These are phyloP conservation scores for Galeopterus variegatus DNA, from an alignment of 2,113 vertebrate genomes.

Conservation along the genomic window DNA sequence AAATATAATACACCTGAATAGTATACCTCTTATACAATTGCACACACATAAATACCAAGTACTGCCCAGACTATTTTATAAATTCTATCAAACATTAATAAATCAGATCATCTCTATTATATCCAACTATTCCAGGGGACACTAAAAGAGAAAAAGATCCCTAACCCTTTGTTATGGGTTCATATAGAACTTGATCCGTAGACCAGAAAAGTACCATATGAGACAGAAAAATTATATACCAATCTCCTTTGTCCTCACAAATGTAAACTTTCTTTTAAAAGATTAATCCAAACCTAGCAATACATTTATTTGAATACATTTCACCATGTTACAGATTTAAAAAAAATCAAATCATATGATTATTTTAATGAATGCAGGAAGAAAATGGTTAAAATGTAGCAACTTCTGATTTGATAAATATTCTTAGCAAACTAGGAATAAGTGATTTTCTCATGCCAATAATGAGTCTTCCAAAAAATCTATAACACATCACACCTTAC, in stretches of 20 bases:
- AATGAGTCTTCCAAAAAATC: not conserved
- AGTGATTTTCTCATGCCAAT: not conserved
- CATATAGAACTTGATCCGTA: not conserved
- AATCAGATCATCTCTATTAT: not conserved
- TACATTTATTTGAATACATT: not conserved
- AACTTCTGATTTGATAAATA: constrained; percentile 48
- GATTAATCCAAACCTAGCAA: constrained; percentile 6
- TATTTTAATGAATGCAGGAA: not conserved
- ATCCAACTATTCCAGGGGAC: not conserved
- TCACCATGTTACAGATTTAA: constrained; percentile 3
- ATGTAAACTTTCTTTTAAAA: constrained; percentile 2
- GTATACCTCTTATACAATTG: not conserved
- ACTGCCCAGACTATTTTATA: not conserved
- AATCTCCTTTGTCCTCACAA: not conserved
- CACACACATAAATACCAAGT: not conserved
- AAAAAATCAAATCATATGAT: not conserved
- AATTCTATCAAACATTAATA: not conserved
- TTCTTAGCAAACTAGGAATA: not conserved
- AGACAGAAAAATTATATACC: constrained; percentile 2
- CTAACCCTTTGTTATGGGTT: not conserved
- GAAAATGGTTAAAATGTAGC: not conserved
- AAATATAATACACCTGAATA: not conserved
- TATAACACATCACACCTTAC: not conserved
- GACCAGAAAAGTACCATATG: not conserved
- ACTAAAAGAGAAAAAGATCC: not conserved